Percentiles rank a stretch among this genome's conserved stretches.
phyloP scores from a whole-genome alignment of 2,797 vertebrate genomes.

The Delichon dasypus region DNA sequence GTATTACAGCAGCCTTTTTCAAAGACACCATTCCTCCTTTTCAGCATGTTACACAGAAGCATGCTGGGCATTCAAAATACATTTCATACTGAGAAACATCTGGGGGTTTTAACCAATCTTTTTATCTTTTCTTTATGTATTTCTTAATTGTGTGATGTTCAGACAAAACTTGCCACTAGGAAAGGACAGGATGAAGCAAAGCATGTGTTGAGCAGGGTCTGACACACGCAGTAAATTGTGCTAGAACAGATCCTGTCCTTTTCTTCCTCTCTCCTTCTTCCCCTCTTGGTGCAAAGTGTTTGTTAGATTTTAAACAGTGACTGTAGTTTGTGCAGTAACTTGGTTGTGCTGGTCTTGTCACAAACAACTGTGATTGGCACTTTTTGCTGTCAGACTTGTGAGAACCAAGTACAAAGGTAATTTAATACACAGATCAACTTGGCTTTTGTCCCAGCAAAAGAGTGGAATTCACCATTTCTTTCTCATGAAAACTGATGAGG shows the following conservation, averaged over 20 bases:
- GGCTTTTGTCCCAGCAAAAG: conserved; percentile 29
- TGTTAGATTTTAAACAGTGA: neutral
- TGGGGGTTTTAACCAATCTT: neutral
- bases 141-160: neutral
- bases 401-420: conserved; percentile 8
- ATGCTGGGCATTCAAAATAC: neutral
- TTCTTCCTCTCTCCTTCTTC: neutral
- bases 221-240: neutral
- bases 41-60: neutral
- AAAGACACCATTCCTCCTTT: neutral
- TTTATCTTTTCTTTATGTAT: neutral
- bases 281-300: neutral
- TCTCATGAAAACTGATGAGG: conserved; percentile 36
- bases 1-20: neutral
- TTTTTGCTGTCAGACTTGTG: neutral
- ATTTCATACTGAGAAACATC: neutral
- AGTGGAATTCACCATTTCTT: conserved; percentile 52
- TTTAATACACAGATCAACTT: conserved; percentile 6
- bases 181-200: neutral
- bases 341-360: neutral
- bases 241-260: neutral
- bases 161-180: neutral
- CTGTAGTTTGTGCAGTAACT: neutral
- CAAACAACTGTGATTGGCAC: neutral
- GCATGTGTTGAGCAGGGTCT: neutral